phyloP scores from a whole-genome alignment of 2,113 vertebrate genomes.

The Takifugu flavidus region DNA sequence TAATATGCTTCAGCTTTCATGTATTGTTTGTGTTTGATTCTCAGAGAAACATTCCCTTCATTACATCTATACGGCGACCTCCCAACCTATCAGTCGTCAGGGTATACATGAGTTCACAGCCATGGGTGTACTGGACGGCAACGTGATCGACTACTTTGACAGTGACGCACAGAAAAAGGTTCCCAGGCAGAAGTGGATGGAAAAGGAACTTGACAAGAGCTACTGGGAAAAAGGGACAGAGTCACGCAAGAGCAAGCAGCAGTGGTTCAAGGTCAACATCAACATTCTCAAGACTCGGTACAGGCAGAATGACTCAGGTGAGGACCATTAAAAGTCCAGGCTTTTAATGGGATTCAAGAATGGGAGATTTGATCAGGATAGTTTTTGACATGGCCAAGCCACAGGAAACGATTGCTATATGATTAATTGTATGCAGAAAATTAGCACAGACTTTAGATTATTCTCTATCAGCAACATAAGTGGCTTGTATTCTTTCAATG shows the following conservation, averaged over 20 bases:
- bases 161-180: constrained; percentile 6
- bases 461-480: no score
- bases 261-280: constrained; percentile 70
- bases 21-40: background rate
- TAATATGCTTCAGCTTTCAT: no score
- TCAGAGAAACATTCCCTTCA: constrained; percentile 57
- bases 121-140: constrained; percentile 60
- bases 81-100: background rate
- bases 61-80: constrained; percentile 69
- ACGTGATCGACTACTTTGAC: constrained; percentile 68
- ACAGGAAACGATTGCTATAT: background rate
- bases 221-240: constrained; percentile 66
- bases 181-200: constrained; percentile 61
- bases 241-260: constrained; percentile 60
- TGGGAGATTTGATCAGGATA: background rate
- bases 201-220: rapidly evolving
- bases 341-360: background rate
- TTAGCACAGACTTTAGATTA: no score
- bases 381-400: background rate
- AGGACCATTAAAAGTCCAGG: background rate
- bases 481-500: no score
- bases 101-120: constrained; percentile 66
- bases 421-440: no score
- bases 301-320: constrained; percentile 45
- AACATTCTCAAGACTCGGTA: constrained; percentile 46